Base-by-base conservation (phyloP, 1,140 invertebrate species). In the Drosophila bifasciata region DNA sequence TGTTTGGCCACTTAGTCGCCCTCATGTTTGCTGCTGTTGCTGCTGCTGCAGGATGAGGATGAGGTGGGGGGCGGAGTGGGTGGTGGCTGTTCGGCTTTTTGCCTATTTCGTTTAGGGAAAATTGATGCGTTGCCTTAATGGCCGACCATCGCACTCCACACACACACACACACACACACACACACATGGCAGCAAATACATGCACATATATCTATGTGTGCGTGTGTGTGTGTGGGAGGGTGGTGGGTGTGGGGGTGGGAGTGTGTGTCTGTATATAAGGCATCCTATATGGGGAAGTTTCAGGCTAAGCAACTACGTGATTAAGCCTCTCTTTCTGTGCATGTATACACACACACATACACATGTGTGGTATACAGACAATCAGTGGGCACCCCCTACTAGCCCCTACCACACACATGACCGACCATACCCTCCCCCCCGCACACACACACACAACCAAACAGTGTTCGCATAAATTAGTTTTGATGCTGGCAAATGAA, bases 401-500 rank as follows among this genome's bases (percentile, higher is more conserved):
- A 11, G 13, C 49, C 17, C 11, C 13, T 40, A 5, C 19, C 41
- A 21, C 39, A 1, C 23, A 17, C 57, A n/a, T n/a, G n/a, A n/a
- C n/a, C n/a, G 15, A 21, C 19, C 19, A 21, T 21, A 44, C 13
- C 23, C 9, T 62, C 4, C 11, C 19, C 8, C 28, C 36, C 32
- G 45, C 13, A 8, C 36, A 41, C 59, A n/a, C n/a, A n/a, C n/a
- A n/a, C n/a, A n/a, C n/a, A n/a, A n/a, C n/a, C n/a, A 45, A 50
- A 45, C 41, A 46, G 16, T 69, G 75, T 81, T 80, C 73, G 78
- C 78, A 80, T 80, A 80, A 81, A 80, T 80, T 80, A 80, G 73
- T 76, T 76, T 80, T 81, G 78, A 55, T 73, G 76, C 58, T 69
- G 76, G 76, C 76, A 79, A 79, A 79, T 79, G 72, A 80, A 70